Base-by-base conservation (phyloP, 2,113 vertebrate genomes). In the Hippolais icterina region DNA sequence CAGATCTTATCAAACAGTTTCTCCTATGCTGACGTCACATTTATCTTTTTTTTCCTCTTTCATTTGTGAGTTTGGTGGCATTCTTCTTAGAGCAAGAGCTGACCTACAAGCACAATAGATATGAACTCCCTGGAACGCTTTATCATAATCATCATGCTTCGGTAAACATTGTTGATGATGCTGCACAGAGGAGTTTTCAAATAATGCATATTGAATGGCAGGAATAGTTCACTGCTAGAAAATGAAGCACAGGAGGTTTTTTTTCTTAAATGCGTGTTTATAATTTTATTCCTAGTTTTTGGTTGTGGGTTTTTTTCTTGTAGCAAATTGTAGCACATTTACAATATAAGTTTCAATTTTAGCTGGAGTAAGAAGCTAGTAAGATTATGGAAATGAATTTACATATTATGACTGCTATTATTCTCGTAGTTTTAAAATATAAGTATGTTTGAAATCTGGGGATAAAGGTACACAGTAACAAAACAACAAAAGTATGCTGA, bases 91-190 rank as follows among this genome's bases (percentile, higher is more conserved):
- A 90, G 74, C 49, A 75, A 94, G 42, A 72, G 56, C 39, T 3
- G 20, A 80, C 71, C 65, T 72, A 70, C 29, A 61, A 69, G 44
- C 59, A 94, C 75, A 83, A 77, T 63, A 83, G 42, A 90, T 80
- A 71, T 13, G 19, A 90, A 85, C 49, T 91, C 69, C 23, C 74
- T 54, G 33, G n/a, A 87, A 93, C 66, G 83, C 61, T 94, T 87
- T 87, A 50, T 91, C 57, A 39, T 87, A 85, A 85, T 94, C 84
- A 84, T 91, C 56, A 85, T 83, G 94, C 84, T 93, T 80, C 33
- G 3, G 24, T 85, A 92, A 95, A 70, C 89, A 78, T 39, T 82
- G 84, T 88, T 93, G 89, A 83, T 85, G 63, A 33, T 85, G 78
- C 24, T 93, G 42, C 78, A 74, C 50, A 77, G 66, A 49, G 17